phyloP scores from a whole-genome alignment of 2,113 vertebrate species.

The Gila orcuttii region DNA sequence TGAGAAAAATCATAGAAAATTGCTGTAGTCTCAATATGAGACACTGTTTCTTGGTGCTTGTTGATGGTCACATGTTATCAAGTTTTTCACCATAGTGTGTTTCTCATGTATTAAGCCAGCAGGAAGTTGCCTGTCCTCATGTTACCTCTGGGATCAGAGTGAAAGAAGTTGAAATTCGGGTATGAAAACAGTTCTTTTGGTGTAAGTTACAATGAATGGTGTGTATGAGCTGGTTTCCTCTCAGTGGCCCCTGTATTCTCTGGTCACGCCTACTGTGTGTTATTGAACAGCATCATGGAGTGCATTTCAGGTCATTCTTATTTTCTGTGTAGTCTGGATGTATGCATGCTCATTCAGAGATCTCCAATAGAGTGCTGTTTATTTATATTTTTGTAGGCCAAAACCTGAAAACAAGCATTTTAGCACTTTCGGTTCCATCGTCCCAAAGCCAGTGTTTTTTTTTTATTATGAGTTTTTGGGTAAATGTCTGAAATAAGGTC shows the following conservation, averaged over 20 bases:
- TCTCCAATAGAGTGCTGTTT: not conserved
- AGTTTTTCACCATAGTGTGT: not conserved
- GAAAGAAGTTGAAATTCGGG: not conserved
- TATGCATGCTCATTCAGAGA: not conserved
- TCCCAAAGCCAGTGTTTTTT: not conserved
- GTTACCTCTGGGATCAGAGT: not conserved
- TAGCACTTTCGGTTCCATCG: too few relatives aligned
- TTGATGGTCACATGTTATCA: not conserved
- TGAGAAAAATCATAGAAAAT: not conserved
- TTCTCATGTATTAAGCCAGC: not conserved
- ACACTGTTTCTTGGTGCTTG: not conserved
- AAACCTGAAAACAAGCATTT: too few relatives aligned
- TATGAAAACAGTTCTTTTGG: conserved; percentile 28
- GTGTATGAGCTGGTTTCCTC: not conserved
- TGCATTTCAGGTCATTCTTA: conserved; percentile 14
- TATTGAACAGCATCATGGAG: conserved; percentile 16
- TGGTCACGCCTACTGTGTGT: conserved; percentile 17
- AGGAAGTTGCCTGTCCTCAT: not conserved
- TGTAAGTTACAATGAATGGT: conserved; percentile 11
- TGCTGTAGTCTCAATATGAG: not conserved
- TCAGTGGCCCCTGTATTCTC: not conserved
- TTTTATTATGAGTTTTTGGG: not conserved
- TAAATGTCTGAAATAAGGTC: not conserved
- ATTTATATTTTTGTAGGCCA: too few relatives aligned
- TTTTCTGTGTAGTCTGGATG: not conserved